Evolutionary conservation across 2,113 vertebrate species (phyloP).

Genomic region (Piprites chloris): DNA sequence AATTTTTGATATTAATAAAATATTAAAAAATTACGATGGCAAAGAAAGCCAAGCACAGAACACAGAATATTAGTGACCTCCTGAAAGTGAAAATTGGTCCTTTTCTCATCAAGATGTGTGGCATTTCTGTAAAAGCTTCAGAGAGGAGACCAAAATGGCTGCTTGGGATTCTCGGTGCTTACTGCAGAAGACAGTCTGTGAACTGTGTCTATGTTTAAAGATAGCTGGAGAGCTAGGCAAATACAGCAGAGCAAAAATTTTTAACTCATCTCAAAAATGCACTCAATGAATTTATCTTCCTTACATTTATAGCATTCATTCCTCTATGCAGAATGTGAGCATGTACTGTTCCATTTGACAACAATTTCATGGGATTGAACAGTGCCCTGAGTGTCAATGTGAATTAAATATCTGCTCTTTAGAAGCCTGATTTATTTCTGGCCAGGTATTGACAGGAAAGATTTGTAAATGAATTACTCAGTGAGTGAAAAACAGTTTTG

Average conservation of each 20-base stretch:
- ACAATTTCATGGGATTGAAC: not conserved
- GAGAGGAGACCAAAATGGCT: not conserved
- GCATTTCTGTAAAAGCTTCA: not conserved
- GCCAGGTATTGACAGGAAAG: not conserved
- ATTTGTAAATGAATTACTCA: not conserved
- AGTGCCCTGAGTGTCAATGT: not conserved
- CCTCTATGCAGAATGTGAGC: not conserved
- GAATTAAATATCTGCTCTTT: not conserved
- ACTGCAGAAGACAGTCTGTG: not conserved
- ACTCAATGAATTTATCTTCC: not conserved
- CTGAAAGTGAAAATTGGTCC: not conserved
- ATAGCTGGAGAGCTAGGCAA: not conserved
- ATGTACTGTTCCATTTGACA: not conserved
- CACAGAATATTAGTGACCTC: not conserved
- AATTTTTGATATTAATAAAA: not conserved
- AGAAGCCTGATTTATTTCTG: not conserved
- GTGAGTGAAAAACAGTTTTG: not conserved
- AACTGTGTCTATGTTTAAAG: not conserved
- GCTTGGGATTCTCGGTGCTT: not conserved
- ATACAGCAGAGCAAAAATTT: not conserved
- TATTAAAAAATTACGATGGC: not conserved
- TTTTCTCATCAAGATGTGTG: not conserved
- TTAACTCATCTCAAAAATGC: not conserved
- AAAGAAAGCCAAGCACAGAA: not conserved
- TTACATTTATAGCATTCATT: not conserved